Evolutionary conservation across 2,113 vertebrate genomes (phyloP).

Genomic region (Ochotona curzoniae): DNA sequence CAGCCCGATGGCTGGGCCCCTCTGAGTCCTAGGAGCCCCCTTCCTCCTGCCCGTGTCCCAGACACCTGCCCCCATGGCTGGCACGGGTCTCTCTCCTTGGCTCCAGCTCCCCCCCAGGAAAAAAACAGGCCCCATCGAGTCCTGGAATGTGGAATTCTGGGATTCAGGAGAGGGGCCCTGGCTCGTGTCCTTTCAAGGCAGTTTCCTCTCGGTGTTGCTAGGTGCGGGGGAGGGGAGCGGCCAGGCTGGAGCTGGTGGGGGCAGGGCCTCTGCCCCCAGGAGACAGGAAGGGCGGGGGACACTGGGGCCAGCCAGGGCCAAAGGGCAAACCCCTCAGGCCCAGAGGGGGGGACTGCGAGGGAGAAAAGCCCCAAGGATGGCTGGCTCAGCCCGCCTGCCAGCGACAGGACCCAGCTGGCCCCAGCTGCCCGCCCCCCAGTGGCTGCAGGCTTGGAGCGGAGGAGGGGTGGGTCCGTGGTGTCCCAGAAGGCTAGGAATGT

Average conservation of each 20-base stretch:
- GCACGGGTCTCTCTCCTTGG: slow-evolving; percentile 64
- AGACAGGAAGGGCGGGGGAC: background rate
- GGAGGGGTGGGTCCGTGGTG: background rate
- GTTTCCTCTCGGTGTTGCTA: slow-evolving; percentile 32
- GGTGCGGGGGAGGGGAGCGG: background rate
- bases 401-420: slow-evolving; percentile 59
- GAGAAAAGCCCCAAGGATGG: background rate
- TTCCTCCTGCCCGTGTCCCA: too few species aligned
- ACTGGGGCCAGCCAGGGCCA: background rate
- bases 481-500: background rate
- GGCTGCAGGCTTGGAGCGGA: background rate
- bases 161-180: slow-evolving; percentile 59
- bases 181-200: slow-evolving; percentile 81
- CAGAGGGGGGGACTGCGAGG: background rate
- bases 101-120: background rate
- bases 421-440: background rate
- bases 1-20: background rate
- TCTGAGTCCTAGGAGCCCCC: background rate
- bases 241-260: background rate
- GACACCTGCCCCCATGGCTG: background rate
- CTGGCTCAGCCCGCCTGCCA: background rate
- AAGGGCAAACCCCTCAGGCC: too few species aligned
- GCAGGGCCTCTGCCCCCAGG: slow-evolving; percentile 24
- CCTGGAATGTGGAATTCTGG: slow-evolving; percentile 65
- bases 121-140: slow-evolving; percentile 63